Evolutionary conservation across 2,888 invertebrate species (phyloP).

Genomic region (Elysia crispata): DNA sequence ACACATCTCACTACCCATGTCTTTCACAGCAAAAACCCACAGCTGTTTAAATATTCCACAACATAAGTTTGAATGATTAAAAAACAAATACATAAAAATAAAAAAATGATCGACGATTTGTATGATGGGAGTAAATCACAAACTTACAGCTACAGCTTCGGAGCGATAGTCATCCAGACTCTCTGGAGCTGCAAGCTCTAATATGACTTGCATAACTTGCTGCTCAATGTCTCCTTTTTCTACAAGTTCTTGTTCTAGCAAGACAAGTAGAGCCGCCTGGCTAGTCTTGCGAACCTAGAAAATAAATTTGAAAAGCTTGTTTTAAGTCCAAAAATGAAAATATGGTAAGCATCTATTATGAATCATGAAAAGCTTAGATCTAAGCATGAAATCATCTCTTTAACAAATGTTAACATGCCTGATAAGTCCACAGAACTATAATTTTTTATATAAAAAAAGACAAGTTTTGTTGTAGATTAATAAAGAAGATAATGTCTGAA

Average conservation of each 20-base stretch:
- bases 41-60: not conserved
- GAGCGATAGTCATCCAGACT: conserved; percentile 80
- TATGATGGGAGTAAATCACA: not conserved
- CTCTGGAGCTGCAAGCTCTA: conserved; percentile 81
- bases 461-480: no score
- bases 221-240: conserved; percentile 81
- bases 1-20: conserved; percentile 99
- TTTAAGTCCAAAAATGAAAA: not conserved
- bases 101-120: not conserved
- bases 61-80: not conserved
- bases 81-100: not conserved
- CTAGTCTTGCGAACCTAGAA: conserved; percentile 83
- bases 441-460: no score
- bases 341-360: no score
- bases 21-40: conserved; percentile 84
- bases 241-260: conserved; percentile 84
- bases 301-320: not conserved
- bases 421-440: no score
- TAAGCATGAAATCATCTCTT: no score
- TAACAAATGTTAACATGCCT: not conserved
- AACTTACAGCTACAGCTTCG: conserved; percentile 77
- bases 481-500: no score
- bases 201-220: conserved; percentile 83
- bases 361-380: not conserved
- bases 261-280: conserved; percentile 82